Conservation (phyloP, 30 jellyfish, hydroid and myxozoan genomes). For the Hydra vulgaris region DNA sequence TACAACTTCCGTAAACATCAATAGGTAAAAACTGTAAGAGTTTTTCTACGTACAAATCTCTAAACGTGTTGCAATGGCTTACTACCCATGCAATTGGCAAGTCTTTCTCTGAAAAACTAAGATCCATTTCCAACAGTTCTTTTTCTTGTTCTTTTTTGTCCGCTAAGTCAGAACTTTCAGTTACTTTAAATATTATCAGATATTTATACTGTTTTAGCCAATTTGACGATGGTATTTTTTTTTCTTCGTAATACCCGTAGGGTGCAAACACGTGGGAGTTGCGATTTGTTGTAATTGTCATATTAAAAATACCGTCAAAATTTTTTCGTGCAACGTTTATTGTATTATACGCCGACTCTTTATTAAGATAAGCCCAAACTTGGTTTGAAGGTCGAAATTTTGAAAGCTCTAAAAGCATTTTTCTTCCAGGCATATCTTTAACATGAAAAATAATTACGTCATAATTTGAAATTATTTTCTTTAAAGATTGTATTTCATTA, state of each 20-base stretch:
- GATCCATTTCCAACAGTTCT: neutral
- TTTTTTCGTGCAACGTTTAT: conserved; percentile 14
- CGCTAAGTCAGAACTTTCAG: neutral
- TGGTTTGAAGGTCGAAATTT: conserved; percentile 18
- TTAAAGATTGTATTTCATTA: neutral
- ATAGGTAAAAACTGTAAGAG: conserved; percentile 30
- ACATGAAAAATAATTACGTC: conserved; percentile 61
- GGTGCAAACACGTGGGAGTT: conserved; percentile 50
- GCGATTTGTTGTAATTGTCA: conserved; percentile 54
- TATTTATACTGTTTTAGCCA: neutral
- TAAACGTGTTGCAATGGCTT: conserved; percentile 37
- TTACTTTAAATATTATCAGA: neutral
- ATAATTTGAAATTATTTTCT: neutral
- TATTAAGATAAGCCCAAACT: conserved; percentile 50
- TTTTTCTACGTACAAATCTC: conserved; percentile 24
- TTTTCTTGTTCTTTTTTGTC: neutral
- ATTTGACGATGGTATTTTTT: neutral
- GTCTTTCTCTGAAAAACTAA: neutral
- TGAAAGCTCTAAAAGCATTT: neutral
- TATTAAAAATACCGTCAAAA: conserved; percentile 42
- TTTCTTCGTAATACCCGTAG: conserved; percentile 32
- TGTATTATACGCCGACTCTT: conserved; percentile 44
- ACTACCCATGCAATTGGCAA: conserved; percentile 40
- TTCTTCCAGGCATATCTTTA: conserved; percentile 43
- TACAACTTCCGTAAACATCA: conserved; percentile 49